Base-by-base conservation (phyloP, 2,113 vertebrate genomes). In the Nymphicus hollandicus region DNA sequence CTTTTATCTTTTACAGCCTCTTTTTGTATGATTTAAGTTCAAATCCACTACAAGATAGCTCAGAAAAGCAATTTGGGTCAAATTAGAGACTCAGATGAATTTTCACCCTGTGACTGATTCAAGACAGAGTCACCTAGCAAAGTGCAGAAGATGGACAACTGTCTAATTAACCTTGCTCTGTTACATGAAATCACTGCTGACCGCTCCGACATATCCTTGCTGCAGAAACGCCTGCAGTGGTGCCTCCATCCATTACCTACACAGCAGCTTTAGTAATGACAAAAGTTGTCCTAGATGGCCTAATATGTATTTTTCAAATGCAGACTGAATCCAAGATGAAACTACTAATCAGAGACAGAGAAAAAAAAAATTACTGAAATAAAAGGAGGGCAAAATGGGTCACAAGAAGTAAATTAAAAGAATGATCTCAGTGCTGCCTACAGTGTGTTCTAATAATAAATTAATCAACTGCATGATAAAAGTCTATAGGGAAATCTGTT, bases 401-500 rank as follows among this genome's bases (percentile, higher is more conserved):
- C 85, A 78, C 41, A 82, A 81, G 50, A 94, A 82, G 41, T 69
- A 89, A 88, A 96, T 92, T 77, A 68, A 52, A 92, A 93, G 13
- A 85, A 84, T 78, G 1, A 93, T 89, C 61, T 85, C 82, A 82
- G 31, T 28, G 33, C 47, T 82, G 44, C 19, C 31, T 73, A 19
- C 65, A 78, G 90, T 20, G 50, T 35, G 41, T 86, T 92, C 78
- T 88, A 91, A 74, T 85, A 94, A 93, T 95, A 95, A 94, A 90
- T 84, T 96, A 95, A 96, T 91, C 63, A 91, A 70, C 65, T 81
- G 37, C 35, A 43, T 49, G 68, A 90, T 50, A 83, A 95, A 95
- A 95, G 91, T 91, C 72, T 89, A 25, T 66, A 86, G 80, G 73
- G 85, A 95, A 96, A 96, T 79, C 46, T 80, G 47, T 89, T 81